Conservation (phyloP, 2,113 vertebrate genomes). For the Macroglossus sobrinus region DNA sequence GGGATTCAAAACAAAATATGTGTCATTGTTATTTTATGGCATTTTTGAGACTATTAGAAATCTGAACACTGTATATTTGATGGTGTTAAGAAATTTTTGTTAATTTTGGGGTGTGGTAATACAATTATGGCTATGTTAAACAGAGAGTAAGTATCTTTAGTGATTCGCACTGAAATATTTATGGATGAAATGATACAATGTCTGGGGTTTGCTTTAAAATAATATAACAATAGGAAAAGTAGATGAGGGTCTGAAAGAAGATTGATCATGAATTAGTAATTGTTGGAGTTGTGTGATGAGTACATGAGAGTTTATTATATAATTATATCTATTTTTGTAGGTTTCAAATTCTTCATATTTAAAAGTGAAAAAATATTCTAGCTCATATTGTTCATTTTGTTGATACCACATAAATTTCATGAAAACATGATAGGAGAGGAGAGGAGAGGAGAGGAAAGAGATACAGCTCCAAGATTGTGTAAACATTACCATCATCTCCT, state of each 20-base stretch:
- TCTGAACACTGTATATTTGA: background rate
- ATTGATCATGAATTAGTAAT: background rate
- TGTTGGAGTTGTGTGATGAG: background rate
- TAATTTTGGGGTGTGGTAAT: background rate
- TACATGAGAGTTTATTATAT: background rate
- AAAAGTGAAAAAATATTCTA: background rate
- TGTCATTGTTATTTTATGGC: background rate
- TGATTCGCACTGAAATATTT: constrained; percentile 16
- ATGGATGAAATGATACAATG: constrained; percentile 4
- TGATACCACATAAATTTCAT: constrained; percentile 23
- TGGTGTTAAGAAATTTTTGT: background rate
- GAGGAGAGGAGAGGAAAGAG: background rate
- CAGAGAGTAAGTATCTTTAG: constrained; percentile 33
- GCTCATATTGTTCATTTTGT: background rate
- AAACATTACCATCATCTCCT: background rate
- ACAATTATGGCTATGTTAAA: background rate
- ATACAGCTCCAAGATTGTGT: background rate
- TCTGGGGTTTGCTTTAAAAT: constrained; percentile 43
- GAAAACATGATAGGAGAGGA: background rate
- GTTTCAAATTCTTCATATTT: constrained; percentile 10
- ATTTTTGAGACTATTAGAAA: constrained; percentile 3
- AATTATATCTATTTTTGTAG: constrained; percentile 1
- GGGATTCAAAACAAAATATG: constrained; percentile 31
- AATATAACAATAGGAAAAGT: background rate
- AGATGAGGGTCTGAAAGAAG: background rate